A percentile compares a stretch with the other conserved stretches of the same genome.
phyloP scores from a whole-genome alignment of 2,797 vertebrate genomes.

The Typhlichthys subterraneus region DNA sequence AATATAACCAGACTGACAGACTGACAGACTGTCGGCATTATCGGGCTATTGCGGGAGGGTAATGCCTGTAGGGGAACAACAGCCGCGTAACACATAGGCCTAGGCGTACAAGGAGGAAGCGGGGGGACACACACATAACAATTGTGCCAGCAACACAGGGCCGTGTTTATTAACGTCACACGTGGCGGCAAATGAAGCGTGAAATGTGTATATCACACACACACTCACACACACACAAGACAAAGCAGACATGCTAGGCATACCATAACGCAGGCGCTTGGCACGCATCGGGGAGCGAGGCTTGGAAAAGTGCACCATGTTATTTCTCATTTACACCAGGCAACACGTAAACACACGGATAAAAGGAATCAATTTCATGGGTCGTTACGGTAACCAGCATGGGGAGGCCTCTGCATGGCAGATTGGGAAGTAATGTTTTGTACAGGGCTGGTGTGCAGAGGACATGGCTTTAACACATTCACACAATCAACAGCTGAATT shows the following conservation, averaged over 20 bases:
- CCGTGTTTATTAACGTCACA: too few species aligned
- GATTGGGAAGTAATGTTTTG: slow-evolving; percentile 29
- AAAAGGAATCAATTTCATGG: slow-evolving; percentile 74
- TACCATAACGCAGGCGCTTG: slow-evolving; percentile 27
- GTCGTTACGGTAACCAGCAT: slow-evolving; percentile 50
- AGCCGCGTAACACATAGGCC: too few species aligned
- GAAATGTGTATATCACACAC: not conserved
- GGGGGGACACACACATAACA: too few species aligned
- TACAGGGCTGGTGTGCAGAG: slow-evolving; percentile 6
- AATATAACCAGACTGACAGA: too few species aligned
- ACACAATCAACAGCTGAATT: not conserved
- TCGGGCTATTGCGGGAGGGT: too few species aligned
- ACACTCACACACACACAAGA: slow-evolving; percentile 21
- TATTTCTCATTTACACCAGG: slow-evolving; percentile 22
- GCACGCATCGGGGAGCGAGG: slow-evolving; percentile 21
- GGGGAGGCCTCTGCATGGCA: slow-evolving; percentile 44
- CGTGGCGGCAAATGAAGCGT: not conserved
- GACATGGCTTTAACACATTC: not conserved
- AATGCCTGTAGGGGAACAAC: too few species aligned
- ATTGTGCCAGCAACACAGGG: too few species aligned
- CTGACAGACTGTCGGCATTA: too few species aligned
- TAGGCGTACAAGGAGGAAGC: too few species aligned
- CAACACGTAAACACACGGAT: slow-evolving; percentile 60
- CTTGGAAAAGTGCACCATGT: not conserved
- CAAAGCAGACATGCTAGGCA: slow-evolving; percentile 54